Base-by-base conservation (phyloP, 2,797 vertebrate genomes). In the Characodon lateralis region DNA sequence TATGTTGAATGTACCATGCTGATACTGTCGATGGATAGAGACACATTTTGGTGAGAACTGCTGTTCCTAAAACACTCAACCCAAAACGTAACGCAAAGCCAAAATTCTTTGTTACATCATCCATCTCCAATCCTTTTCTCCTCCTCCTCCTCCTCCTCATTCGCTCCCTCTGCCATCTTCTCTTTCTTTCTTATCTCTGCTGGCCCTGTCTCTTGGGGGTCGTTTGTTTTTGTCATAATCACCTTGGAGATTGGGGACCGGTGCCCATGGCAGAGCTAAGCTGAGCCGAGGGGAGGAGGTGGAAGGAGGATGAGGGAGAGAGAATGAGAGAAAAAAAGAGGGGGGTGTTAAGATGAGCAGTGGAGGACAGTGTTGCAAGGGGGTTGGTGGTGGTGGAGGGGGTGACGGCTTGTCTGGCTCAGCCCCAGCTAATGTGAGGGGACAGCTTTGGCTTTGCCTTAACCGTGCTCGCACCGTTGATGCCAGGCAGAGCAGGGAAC, bases 241-340 rank as follows among this genome's bases (percentile, higher is more conserved):
- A 93, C 93, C 95, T 95, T 92, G 89, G 93, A 94, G 94, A 94
- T 94, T 94, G 93, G 93, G 91, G 94, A 93, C 92, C 90, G 87
- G 93, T 91, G 91, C 94, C 93, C 91, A 92, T 91, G 90, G 91
- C 91, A 89, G 91, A 91, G 88, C 90, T 86, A 89, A 90, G 90
- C 79, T 56, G 89, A 91, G 91, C 74, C 24, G 78, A 87, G 82
- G 74, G 87, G 84, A 84, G 85, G 77, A 90, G 86, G 76, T 88
- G 85, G 77, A 89, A 78, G 78, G 84, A 90, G 79, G 78, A 88
- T 76, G 86, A 90, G 76, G 74, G 73, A 74, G 63, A 79, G 79
- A 58, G 77, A 66, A 22, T 39, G 53, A 35, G 22, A 16, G n/a
- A 9, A 63, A 63, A 66, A 66, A 20, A 39, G 1, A 24, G 55